These are phyloP conservation scores for Lasiommata megera DNA, from an alignment of 2,888 invertebrate species.

Conservation along the genomic window DNA sequence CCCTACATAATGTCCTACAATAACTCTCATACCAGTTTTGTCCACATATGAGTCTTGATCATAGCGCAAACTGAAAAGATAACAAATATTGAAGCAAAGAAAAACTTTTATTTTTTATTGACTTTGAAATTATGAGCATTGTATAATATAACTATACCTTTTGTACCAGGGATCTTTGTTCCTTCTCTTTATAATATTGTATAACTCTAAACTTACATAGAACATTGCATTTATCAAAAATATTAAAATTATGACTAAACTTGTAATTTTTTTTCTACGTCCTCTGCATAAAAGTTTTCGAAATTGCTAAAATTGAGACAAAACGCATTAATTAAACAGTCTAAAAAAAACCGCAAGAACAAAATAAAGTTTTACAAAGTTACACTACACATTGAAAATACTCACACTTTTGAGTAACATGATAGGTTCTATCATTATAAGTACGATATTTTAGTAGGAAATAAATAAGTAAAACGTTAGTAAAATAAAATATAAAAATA, in stretches of 20 bases:
- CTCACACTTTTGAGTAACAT: constrained; percentile 22
- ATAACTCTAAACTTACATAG: constrained; percentile 65
- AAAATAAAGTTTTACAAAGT: too few species aligned
- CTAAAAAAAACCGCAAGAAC: too few species aligned
- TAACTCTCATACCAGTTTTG: constrained; percentile 88
- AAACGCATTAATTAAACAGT: background rate
- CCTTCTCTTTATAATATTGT: constrained; percentile 55
- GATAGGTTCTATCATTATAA: background rate
- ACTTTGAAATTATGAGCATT: background rate
- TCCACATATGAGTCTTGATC: constrained; percentile 87
- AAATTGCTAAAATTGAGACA: constrained; percentile 49
- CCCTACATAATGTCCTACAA: constrained; percentile 94
- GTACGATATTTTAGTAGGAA: background rate
- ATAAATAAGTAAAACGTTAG: background rate
- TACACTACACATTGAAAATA: background rate
- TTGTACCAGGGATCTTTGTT: constrained; percentile 60
- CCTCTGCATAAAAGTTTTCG: constrained; percentile 65
- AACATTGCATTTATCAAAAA: constrained; percentile 67
- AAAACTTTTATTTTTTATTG: background rate
- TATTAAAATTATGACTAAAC: constrained; percentile 54
- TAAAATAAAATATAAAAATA: background rate
- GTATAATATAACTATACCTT: constrained; percentile 44
- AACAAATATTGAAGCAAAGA: too few species aligned
- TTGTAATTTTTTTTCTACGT: constrained; percentile 64
- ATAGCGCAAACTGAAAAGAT: constrained; percentile 70